Conservation (phyloP, 2,888 invertebrate species). For the Aspidiotus rigidus region DNA sequence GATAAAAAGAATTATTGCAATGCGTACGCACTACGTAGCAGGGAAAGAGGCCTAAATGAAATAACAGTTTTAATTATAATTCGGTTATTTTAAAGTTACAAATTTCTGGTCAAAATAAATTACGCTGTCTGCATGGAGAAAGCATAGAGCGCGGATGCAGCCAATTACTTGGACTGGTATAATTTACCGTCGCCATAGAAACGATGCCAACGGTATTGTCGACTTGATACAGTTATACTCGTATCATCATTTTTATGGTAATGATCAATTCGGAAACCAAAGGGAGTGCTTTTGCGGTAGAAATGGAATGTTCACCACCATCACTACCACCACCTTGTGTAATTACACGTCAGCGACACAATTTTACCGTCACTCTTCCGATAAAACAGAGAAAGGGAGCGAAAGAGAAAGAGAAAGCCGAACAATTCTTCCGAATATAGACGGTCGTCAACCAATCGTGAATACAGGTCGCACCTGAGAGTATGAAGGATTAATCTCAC, state of each 20-base stretch:
- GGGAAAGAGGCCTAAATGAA: conserved; percentile 24
- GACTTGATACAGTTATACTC: conserved; percentile 17
- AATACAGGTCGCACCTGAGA: too few species aligned
- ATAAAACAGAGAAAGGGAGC: too few species aligned
- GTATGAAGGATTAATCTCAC: too few species aligned
- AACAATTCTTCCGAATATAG: too few species aligned
- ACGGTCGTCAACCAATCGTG: too few species aligned
- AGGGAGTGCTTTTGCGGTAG: conserved; percentile 26
- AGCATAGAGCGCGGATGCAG: not conserved
- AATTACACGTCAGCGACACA: conserved; percentile 28
- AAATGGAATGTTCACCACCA: conserved; percentile 17
- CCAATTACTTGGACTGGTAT: conserved; percentile 14
- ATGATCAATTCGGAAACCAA: conserved; percentile 26
- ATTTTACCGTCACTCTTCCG: conserved; percentile 14
- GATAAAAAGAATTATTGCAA: too few species aligned
- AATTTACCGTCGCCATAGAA: conserved; percentile 26
- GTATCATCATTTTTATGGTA: conserved; percentile 34
- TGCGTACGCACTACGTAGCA: not conserved
- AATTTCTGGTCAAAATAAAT: conserved; percentile 30
- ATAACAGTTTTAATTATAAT: conserved; percentile 31
- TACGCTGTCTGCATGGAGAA: conserved; percentile 21
- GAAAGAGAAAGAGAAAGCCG: too few species aligned
- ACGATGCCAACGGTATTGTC: conserved; percentile 9
- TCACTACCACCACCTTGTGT: conserved; percentile 18
- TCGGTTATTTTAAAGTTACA: conserved; percentile 30